Evolutionary conservation across 1,140 invertebrate species (phyloP), one percentile per base, ranked within the genome.

Genomic region (Armadillidium nasatum): DNA sequence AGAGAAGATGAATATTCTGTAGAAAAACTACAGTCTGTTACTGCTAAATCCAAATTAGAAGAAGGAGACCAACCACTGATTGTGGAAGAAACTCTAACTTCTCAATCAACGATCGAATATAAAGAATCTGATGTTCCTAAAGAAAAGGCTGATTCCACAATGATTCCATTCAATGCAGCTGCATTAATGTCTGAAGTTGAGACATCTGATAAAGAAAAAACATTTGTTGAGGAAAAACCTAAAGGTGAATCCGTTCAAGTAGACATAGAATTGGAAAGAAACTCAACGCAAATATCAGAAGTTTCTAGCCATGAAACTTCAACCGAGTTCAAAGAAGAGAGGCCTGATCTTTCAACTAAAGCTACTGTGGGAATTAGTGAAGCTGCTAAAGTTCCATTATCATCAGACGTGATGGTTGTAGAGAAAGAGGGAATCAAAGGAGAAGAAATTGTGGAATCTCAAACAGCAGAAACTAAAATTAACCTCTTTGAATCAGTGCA

Each of bases 401-500:
- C 74, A 22, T 75, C 77, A 21, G 77, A 74, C 70, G 71, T 78
- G 0, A 0, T 78, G n/a, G 73, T 75, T 60, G 73, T 72, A 66
- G 77, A 78, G 22, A 66, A 71, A 9, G 77, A 78, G 50, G 77
- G 77, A 23, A 46, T 23, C 19, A 54, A 85, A 81, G 70, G 78
- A 21, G 84, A 83, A 19, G 85, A 84, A 77, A 71, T 82, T 43
- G 83, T 82, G 10, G 74, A 79, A 68, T 60, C 70, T 15, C 77
- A 81, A 46, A 82, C 78, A 67, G 89, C 89, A 7, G 85, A 85
- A 72, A 85, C 86, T 19, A 86, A 86, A 77, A 81, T 92, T 54
- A 87, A 88, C 19, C 85, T 87, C n/a, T 88, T 86, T 78, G 88
- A 92, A 83, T 87, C 89, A 74, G 83, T 91, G 50, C 82, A 89